Base-by-base conservation (phyloP, 2,888 invertebrate genomes). In the Tetropium fuscum region DNA sequence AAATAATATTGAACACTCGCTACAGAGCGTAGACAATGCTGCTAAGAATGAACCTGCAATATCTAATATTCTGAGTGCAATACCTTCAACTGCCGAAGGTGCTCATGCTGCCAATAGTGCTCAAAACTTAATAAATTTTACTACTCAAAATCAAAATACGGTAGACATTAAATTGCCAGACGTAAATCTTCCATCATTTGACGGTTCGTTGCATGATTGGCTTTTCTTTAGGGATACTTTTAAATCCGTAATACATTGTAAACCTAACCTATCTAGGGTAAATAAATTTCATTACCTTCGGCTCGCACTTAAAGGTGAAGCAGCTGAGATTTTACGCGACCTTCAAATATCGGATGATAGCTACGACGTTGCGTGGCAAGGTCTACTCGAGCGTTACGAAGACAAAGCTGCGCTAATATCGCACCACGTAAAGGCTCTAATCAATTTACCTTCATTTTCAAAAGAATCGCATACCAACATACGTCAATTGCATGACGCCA, bases 261-360 rank as follows among this genome's bases (percentile, higher is more conserved):
- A 38, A 18, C 38, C n/a, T n/a, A 36, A 40, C 10, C 18, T 54
- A 10, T 54, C 56, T n/a, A 32, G 49, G 32, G 49, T 49, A 25
- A 20, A 56, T 19, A 49, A 56, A 56, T 43, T 49, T 10, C 49
- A 56, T 22, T 56, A 56, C 15, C 20, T 49, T 1, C 22, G 55
- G 20, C 55, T 55, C 11, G 45, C 45, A 30, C 32, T 40, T 3
- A 47, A 38, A n/a, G 55, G 56, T 32, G 56, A 56, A 41, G 48
- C 55, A 18, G 55, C 40, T 5, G 25, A 45, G 19, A 15, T 56
- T 2, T 19, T 56, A 5, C 56, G 56, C 16, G 45, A 56, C 15
- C 41, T 55, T 11, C 27, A 55, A 30, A 47, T 55, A 27, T 55
- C 47, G 5, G 32, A 55, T 3, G 38, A 32, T 18, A 55, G 47